A percentile compares a stretch with the other conserved stretches of the same genome.
Evolutionary conservation across 2,888 invertebrate genomes (phyloP).

Genomic region (Notodonta dromedarius): DNA sequence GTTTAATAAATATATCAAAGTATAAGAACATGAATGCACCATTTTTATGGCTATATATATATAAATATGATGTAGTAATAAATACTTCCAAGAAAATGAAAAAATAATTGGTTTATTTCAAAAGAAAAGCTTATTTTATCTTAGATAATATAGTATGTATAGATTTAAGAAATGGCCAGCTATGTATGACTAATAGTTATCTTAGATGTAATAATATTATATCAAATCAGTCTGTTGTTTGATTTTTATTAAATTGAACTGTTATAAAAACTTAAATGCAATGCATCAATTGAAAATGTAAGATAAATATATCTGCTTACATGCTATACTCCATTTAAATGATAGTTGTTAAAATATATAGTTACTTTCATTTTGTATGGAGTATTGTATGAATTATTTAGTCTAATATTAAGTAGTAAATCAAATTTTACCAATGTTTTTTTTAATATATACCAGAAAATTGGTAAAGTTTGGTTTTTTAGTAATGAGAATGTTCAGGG

Average conservation of each 20-base stretch:
- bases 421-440: slow-evolving; percentile 55
- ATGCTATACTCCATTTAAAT: slow-evolving; percentile 61
- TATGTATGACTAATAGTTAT: slow-evolving; percentile 62
- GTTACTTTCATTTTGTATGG: slow-evolving; percentile 38
- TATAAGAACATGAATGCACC: slow-evolving; percentile 19
- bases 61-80: slow-evolving; percentile 7
- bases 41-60: slow-evolving; percentile 23
- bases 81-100: slow-evolving; percentile 2
- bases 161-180: slow-evolving; percentile 66
- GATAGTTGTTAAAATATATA: slow-evolving; percentile 42
- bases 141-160: slow-evolving; percentile 43
- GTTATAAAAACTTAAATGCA: slow-evolving; percentile 76
- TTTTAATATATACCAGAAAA: slow-evolving; percentile 9
- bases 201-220: slow-evolving; percentile 55
- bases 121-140: slow-evolving; percentile 16
- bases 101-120: no score
- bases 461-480: slow-evolving; percentile 58
- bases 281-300: slow-evolving; percentile 82
- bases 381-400: slow-evolving; percentile 57
- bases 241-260: slow-evolving; percentile 83
- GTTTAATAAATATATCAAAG: slow-evolving; percentile 13
- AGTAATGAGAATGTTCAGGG: slow-evolving; percentile 52
- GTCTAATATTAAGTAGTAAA: slow-evolving; percentile 46
- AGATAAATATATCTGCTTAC: slow-evolving; percentile 79
- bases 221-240: slow-evolving; percentile 73